Conservation (phyloP, 2,113 vertebrate species). For the Pollachius pollachius region DNA sequence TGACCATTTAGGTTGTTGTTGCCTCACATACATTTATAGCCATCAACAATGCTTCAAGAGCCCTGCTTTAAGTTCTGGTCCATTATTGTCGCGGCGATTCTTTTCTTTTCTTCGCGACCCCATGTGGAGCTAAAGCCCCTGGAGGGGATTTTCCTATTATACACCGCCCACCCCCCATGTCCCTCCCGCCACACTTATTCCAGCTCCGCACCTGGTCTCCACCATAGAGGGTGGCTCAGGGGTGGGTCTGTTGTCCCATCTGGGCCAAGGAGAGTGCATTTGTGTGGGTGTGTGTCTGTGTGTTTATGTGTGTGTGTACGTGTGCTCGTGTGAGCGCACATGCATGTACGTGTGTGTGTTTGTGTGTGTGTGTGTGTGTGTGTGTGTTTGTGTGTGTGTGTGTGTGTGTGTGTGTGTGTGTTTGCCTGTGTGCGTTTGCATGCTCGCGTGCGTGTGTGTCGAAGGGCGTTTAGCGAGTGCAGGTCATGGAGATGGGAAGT, state of each 20-base stretch:
- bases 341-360: not conserved
- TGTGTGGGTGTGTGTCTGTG: slow-evolving; percentile 10
- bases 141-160: slow-evolving; percentile 13
- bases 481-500: not conserved
- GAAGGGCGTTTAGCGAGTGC: not conserved
- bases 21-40: too few species aligned
- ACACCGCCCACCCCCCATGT: slow-evolving; percentile 7
- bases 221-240: slow-evolving; percentile 4
- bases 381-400: not conserved
- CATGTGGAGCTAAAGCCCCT: slow-evolving; percentile 12
- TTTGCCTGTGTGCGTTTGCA: not conserved
- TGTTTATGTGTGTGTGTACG: not conserved
- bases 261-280: slow-evolving; percentile 30
- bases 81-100: too few species aligned
- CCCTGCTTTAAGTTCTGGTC: too few species aligned
- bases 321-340: not conserved
- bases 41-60: too few species aligned
- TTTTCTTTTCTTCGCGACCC: slow-evolving; percentile 2
- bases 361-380: not conserved
- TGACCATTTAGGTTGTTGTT: too few species aligned
- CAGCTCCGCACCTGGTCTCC: slow-evolving; percentile 55
- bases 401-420: not conserved
- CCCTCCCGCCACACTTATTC: slow-evolving; percentile 4
- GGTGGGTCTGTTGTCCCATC: slow-evolving; percentile 30
- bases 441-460: not conserved